A percentile compares a stretch with the other conserved stretches of the same genome.
Evolutionary conservation across 2,888 invertebrate species (phyloP).

Genomic region (Diploptera punctata): DNA sequence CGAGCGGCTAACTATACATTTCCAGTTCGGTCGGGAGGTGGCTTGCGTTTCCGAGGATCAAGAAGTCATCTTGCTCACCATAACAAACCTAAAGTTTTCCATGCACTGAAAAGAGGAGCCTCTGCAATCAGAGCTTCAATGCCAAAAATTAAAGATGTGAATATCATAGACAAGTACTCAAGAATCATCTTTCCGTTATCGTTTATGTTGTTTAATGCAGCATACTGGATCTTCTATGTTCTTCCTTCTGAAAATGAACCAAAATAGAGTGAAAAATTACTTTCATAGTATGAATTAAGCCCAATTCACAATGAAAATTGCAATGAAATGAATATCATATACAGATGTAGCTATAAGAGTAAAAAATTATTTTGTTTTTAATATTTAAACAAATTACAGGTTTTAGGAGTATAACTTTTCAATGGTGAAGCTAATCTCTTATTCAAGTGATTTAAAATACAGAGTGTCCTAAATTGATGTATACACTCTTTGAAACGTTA

Average conservation of each 20-base stretch:
- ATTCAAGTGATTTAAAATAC: too few species aligned
- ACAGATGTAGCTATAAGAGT: too few species aligned
- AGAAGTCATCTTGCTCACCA: constrained; percentile 44
- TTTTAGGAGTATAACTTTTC: too few species aligned
- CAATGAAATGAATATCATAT: too few species aligned
- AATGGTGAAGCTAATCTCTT: too few species aligned
- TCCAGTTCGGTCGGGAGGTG: constrained; percentile 51
- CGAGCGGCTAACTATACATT: constrained; percentile 60
- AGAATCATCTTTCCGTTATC: constrained; percentile 95
- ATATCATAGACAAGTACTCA: constrained; percentile 97
- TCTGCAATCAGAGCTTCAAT: constrained; percentile 87
- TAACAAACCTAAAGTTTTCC: constrained; percentile 72
- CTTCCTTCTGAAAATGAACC: constrained; percentile 36
- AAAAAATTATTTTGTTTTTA: too few species aligned
- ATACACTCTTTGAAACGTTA: too few species aligned
- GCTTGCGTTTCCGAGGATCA: constrained; percentile 62
- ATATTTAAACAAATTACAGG: too few species aligned
- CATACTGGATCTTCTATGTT: constrained; percentile 95
- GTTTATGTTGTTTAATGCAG: constrained; percentile 93
- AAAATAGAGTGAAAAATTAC: too few species aligned
- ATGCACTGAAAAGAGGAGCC: constrained; percentile 83
- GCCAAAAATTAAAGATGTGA: constrained; percentile 97
- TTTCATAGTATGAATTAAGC: too few species aligned
- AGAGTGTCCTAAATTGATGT: too few species aligned
- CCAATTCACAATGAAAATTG: too few species aligned